Conservation (phyloP, 2,113 vertebrate genomes). For the Hippocampus zosterae region DNA sequence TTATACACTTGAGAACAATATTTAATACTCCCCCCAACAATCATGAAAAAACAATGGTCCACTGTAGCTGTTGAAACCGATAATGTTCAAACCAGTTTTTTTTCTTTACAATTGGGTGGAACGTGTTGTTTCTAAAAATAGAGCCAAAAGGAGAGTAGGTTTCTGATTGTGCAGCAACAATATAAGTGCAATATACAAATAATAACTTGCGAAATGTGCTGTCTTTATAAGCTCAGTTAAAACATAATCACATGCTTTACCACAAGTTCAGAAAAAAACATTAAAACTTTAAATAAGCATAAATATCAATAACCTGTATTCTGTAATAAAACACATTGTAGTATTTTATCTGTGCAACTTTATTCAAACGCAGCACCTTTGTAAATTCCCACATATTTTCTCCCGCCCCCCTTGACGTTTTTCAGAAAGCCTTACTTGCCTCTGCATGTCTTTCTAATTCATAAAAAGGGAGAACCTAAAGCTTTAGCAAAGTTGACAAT, state of each 20-base stretch:
- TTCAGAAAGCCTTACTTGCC: neutral
- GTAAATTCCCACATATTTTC: neutral
- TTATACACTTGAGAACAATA: neutral
- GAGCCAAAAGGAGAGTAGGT: neutral
- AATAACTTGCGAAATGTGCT: neutral
- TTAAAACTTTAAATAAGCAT: neutral
- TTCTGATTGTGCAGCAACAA: neutral
- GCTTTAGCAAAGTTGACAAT: neutral
- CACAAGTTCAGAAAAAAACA: neutral
- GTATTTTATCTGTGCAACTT: neutral
- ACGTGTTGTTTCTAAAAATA: neutral
- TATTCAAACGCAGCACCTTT: neutral
- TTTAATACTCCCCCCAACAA: neutral
- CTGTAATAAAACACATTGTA: neutral
- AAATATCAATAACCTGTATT: neutral
- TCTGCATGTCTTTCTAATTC: neutral
- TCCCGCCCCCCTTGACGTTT: neutral
- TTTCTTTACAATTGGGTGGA: neutral
- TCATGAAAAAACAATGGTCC: neutral
- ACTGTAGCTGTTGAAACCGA: neutral
- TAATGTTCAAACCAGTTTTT: neutral
- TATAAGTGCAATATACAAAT: neutral
- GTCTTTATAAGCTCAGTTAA: neutral
- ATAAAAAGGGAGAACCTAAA: neutral
- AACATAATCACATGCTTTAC: neutral